Evolutionary conservation across 2,888 invertebrate genomes (phyloP).

Genomic region (Odontocolon sp.): DNA sequence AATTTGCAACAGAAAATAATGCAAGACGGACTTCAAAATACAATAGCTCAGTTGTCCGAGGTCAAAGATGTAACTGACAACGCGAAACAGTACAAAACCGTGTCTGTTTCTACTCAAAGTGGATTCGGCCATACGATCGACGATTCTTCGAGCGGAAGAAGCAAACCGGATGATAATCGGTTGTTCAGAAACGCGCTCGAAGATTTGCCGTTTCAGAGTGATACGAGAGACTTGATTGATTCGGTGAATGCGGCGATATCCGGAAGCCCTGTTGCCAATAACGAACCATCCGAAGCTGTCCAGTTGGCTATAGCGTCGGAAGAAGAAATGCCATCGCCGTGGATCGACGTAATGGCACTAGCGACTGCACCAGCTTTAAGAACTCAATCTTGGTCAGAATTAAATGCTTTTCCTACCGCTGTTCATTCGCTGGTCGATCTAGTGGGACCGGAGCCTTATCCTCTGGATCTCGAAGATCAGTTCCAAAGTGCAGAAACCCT

Average conservation of each 20-base stretch:
- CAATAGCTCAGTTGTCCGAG: slow-evolving; percentile 73
- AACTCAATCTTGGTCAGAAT: slow-evolving; percentile 78
- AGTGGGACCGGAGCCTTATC: slow-evolving; percentile 78
- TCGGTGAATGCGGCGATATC: not conserved
- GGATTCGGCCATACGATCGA: slow-evolving; percentile 30
- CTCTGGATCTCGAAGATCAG: slow-evolving; percentile 70
- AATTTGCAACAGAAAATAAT: slow-evolving; percentile 74
- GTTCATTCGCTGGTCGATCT: slow-evolving; percentile 83
- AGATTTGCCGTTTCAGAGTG: slow-evolving; percentile 63
- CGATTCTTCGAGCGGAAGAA: slow-evolving; percentile 5
- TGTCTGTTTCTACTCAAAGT: not conserved
- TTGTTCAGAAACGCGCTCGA: slow-evolving; percentile 68
- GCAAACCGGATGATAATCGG: slow-evolving; percentile 52
- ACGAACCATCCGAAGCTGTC: slow-evolving; percentile 83
- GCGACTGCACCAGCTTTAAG: slow-evolving; percentile 83
- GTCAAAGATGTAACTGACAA: slow-evolving; percentile 35
- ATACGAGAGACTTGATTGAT: slow-evolving; percentile 27
- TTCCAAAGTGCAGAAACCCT: slow-evolving; percentile 56
- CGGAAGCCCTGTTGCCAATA: slow-evolving; percentile 19
- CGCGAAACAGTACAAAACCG: slow-evolving; percentile 56
- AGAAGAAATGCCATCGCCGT: slow-evolving; percentile 88
- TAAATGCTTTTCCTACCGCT: slow-evolving; percentile 86
- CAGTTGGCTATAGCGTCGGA: slow-evolving; percentile 89
- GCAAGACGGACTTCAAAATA: slow-evolving; percentile 71
- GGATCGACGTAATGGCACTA: slow-evolving; percentile 88